Conservation (phyloP, 2,797 vertebrate genomes). For the Peromyscus eremicus region DNA sequence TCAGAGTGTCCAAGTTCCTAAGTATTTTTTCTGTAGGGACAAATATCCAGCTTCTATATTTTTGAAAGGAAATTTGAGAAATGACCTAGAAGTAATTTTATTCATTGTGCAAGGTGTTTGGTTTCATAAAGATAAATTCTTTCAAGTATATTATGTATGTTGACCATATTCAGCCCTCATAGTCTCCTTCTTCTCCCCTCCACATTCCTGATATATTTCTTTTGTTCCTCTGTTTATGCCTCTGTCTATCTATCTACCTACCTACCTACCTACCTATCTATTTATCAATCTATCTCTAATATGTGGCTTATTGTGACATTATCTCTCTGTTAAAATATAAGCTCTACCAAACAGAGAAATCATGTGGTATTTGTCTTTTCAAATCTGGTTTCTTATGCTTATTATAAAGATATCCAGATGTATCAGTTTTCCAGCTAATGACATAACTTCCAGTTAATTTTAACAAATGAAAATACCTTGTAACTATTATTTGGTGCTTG, state of each 20-base stretch:
- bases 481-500: background rate
- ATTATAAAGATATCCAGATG: background rate
- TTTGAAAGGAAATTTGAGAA: background rate
- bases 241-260: background rate
- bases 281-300: background rate
- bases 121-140: background rate
- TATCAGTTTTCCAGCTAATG: background rate
- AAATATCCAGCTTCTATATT: background rate
- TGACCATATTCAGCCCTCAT: background rate
- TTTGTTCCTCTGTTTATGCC: background rate
- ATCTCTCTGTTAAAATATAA: background rate
- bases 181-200: background rate
- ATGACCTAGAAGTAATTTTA: background rate
- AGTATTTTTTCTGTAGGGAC: background rate
- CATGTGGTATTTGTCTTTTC: background rate
- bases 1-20: background rate
- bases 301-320: background rate
- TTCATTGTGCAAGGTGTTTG: background rate
- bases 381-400: background rate
- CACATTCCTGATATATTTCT: background rate
- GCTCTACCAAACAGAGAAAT: background rate
- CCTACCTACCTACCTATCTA: background rate
- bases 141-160: background rate
- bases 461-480: conserved; percentile 34
- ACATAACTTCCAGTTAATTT: conserved; percentile 7